A percentile compares a stretch with the other conserved stretches of the same genome.
Conservation (phyloP, 2,113 vertebrate species). For the Brachionichthys hirsutus region DNA sequence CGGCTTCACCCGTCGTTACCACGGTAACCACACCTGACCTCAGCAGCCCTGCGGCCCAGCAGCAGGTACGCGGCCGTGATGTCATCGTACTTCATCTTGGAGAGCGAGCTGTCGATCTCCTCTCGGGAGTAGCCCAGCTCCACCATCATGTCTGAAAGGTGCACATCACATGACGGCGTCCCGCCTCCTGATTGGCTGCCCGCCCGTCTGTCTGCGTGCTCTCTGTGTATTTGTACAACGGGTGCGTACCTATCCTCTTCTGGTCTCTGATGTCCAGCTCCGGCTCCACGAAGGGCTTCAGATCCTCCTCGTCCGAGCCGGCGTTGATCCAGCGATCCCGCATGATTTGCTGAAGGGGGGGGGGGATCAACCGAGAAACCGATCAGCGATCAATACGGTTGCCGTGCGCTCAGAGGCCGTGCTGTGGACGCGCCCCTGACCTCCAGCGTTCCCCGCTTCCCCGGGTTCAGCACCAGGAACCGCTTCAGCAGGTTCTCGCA, state of each 20-base stretch:
- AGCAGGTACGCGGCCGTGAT: slow-evolving; percentile 55
- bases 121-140: slow-evolving; percentile 47
- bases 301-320: slow-evolving; percentile 15
- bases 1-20: not conserved
- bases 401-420: too few species aligned
- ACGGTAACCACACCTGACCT: slow-evolving; percentile 29
- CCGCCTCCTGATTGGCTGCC: not conserved
- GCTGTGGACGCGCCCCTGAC: too few species aligned
- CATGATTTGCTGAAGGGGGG: slow-evolving; percentile 61
- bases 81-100: slow-evolving; percentile 53
- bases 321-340: slow-evolving; percentile 50
- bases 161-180: too few species aligned
- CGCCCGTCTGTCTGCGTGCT: not conserved
- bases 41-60: slow-evolving; percentile 26
- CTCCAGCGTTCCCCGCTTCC: slow-evolving; percentile 90
- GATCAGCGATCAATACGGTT: not conserved
- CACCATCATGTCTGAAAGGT: slow-evolving; percentile 44
- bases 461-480: slow-evolving; percentile 87
- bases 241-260: slow-evolving; percentile 31
- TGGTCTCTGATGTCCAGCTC: slow-evolving; percentile 47
- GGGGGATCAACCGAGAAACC: not conserved
- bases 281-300: slow-evolving; percentile 38
- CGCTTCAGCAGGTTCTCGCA: slow-evolving; percentile 94
- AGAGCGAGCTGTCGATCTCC: slow-evolving; percentile 33
- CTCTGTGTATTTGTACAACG: too few species aligned